Conservation (phyloP, 2,113 vertebrate genomes). For the Anthoscopus minutus region DNA sequence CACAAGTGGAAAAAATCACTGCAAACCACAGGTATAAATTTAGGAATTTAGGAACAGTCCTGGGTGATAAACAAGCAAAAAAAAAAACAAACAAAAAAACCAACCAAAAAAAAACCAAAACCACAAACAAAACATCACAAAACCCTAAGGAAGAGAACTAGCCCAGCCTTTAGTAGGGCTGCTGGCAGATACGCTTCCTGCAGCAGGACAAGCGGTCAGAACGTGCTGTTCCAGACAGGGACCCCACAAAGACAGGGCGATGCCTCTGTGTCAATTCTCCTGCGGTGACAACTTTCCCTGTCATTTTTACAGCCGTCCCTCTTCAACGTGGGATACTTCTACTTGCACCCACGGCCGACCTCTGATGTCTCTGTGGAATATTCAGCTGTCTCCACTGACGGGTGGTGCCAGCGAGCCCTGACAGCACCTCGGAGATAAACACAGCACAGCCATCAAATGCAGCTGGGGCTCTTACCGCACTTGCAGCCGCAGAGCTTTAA, state of each 20-base stretch:
- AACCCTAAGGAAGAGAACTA: background rate
- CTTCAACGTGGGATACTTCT: background rate
- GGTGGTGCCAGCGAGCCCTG: background rate
- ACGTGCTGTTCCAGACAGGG: background rate
- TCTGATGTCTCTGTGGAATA: background rate
- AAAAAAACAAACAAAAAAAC: background rate
- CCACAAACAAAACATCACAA: background rate
- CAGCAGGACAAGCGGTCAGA: background rate
- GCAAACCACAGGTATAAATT: background rate
- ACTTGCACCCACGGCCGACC: background rate
- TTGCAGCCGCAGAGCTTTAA: background rate
- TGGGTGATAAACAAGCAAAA: background rate
- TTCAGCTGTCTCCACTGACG: background rate
- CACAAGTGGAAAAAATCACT: background rate
- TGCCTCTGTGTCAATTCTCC: background rate
- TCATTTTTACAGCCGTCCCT: background rate
- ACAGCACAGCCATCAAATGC: background rate
- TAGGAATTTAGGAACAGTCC: background rate
- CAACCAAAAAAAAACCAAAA: too few relatives aligned
- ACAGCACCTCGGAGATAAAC: background rate
- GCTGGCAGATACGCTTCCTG: background rate
- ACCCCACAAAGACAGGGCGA: background rate
- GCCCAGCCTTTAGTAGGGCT: background rate
- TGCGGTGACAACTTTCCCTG: background rate
- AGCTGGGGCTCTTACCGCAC: accelerated